Evolutionary conservation across 2,797 vertebrate genomes (phyloP).

Genomic region (Acanthurus lineatus): DNA sequence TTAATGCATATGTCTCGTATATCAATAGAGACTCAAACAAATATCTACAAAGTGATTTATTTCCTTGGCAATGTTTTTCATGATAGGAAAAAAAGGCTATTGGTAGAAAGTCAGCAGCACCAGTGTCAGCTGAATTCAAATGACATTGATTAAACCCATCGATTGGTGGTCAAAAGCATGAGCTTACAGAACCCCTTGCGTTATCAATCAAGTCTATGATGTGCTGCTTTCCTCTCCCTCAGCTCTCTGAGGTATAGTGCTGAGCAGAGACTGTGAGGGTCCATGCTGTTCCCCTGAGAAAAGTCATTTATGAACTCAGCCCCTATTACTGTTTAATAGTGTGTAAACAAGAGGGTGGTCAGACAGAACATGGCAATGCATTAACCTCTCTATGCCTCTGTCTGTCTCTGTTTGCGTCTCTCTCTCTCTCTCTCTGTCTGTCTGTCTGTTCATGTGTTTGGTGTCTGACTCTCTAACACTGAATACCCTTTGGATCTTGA

Average conservation of each 20-base stretch:
- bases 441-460: conserved; percentile 41
- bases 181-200: conserved; percentile 44
- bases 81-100: conserved; percentile 30
- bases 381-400: conserved; percentile 68
- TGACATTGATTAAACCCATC: conserved; percentile 70
- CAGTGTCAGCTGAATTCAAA: conserved; percentile 68
- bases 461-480: conserved; percentile 40
- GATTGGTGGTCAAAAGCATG: conserved; percentile 66
- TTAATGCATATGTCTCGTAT: conserved; percentile 3
- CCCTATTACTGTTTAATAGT: conserved; percentile 76
- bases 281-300: conserved; percentile 52
- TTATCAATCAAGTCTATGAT: conserved; percentile 73
- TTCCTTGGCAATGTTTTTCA: conserved; percentile 29
- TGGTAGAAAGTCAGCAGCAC: conserved; percentile 15
- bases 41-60: conserved; percentile 28
- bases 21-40: not conserved
- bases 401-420: conserved; percentile 40
- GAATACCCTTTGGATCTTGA: conserved; percentile 49
- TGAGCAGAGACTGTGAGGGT: conserved; percentile 41
- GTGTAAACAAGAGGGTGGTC: conserved; percentile 75
- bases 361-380: conserved; percentile 59
- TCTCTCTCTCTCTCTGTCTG: conserved; percentile 5
- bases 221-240: conserved; percentile 36
- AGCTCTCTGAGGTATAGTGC: conserved; percentile 37
- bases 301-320: conserved; percentile 71